Evolutionary conservation across 2,888 invertebrate genomes (phyloP).

Genomic region (Melinaea menophilus): DNA sequence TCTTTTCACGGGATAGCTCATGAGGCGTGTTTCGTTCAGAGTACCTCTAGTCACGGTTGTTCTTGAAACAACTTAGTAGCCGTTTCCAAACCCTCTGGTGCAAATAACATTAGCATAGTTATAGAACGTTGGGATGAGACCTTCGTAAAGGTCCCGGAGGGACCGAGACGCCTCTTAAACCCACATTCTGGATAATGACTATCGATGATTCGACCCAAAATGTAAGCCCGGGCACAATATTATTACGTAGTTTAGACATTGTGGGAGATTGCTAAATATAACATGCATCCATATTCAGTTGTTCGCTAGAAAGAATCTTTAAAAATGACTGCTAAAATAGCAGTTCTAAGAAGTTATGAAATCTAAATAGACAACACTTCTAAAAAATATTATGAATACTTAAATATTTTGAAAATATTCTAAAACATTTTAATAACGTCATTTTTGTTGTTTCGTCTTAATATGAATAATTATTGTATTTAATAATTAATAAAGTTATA

Average conservation of each 20-base stretch:
- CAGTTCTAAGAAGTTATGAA: too few species aligned
- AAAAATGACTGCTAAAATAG: constrained; percentile 4
- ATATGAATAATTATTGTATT: too few species aligned
- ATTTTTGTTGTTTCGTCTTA: too few species aligned
- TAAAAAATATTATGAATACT: too few species aligned
- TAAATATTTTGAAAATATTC: too few species aligned
- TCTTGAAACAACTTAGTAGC: constrained; percentile 27
- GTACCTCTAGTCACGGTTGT: constrained; percentile 15
- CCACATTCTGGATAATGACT: constrained; percentile 77
- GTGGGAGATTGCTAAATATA: constrained; percentile 69
- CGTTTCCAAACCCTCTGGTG: constrained; percentile 71
- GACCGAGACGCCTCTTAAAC: constrained; percentile 72
- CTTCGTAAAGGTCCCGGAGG: constrained; percentile 71
- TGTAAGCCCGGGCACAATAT: constrained; percentile 69
- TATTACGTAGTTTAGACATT: constrained; percentile 70
- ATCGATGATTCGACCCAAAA: constrained; percentile 74
- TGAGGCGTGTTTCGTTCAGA: constrained; percentile 26
- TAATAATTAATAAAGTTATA: too few species aligned
- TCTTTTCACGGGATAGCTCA: constrained; percentile 34
- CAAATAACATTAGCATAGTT: constrained; percentile 78
- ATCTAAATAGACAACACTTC: too few species aligned
- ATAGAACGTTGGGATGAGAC: constrained; percentile 75
- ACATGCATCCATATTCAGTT: constrained; percentile 61
- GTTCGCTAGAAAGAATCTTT: constrained; percentile 53
- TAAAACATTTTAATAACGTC: too few species aligned